Percentiles rank a stretch among this genome's conserved stretches.
Evolutionary conservation across 23 tunicate genomes (phyloP).

Genomic region (Phallusia fumigata): DNA sequence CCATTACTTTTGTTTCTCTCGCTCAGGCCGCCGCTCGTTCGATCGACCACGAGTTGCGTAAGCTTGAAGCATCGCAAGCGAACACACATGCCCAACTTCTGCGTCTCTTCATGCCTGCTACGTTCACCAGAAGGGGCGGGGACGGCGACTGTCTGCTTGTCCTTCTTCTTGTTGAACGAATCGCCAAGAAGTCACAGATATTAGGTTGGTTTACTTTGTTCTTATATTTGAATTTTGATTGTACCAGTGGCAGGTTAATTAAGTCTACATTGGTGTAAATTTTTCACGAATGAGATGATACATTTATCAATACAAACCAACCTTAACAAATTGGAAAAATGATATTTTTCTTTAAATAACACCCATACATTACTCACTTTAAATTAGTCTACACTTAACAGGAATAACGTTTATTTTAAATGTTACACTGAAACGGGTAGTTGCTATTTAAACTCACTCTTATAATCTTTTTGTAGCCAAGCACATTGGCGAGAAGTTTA

Average conservation of each 20-base stretch:
- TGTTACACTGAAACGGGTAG: too few species aligned
- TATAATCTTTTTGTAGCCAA: slow-evolving; percentile 24
- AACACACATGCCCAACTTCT: slow-evolving; percentile 32
- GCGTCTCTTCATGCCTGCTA: slow-evolving; percentile 66
- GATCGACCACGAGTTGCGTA: slow-evolving; percentile 76
- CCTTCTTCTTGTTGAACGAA: slow-evolving; percentile 53
- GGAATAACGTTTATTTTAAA: too few species aligned
- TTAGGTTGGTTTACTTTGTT: slow-evolving; percentile 28
- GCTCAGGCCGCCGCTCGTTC: slow-evolving; percentile 75
- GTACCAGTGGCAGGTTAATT: too few species aligned
- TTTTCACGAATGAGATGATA: too few species aligned
- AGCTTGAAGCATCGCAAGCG: slow-evolving; percentile 71
- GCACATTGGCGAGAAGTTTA: slow-evolving; percentile 63
- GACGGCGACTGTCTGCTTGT: slow-evolving; percentile 68
- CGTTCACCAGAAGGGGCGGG: slow-evolving; percentile 58
- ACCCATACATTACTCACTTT: too few species aligned
- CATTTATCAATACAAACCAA: too few species aligned
- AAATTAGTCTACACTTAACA: too few species aligned
- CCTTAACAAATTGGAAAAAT: too few species aligned
- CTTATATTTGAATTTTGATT: neutral
- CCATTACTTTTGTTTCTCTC: neutral
- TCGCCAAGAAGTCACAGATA: slow-evolving; percentile 62
- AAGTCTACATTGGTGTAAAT: too few species aligned
- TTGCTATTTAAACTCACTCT: too few species aligned
- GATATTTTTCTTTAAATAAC: too few species aligned